Evolutionary conservation across 2,888 invertebrate genomes (phyloP), one percentile per base, ranked within the genome.

Genomic region (Copidosoma aretas): DNA sequence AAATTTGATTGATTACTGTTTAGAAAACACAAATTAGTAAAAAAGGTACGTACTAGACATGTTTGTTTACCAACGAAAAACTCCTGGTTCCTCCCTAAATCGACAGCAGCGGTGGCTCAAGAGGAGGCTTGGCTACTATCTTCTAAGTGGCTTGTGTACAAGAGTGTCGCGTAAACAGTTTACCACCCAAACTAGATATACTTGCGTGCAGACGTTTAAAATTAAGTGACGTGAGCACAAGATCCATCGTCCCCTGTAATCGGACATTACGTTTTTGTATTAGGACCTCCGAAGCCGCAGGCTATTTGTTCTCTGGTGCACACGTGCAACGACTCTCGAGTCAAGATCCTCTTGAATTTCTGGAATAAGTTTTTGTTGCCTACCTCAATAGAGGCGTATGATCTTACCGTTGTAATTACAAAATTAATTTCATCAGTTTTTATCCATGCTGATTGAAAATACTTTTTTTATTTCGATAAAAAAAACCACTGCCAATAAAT

Each of bases 181-280:
- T 15, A 17, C 43, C 43, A 46, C 12, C 43, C 43, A 5, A 32
- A 32, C 32, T 32, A 32, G 32, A 8, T 32, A 17, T 17, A 17
- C 43, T 46, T 14, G 15, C 17, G 43, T 46, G 43, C 43, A 46
- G 12, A 46, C 43, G 43, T 17, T 46, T 17, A 12, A 17, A 17
- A 46, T 46, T 46, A 46, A 46, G 4, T 46, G 43, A 46, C 12
- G 43, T 17, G 43, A 32, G 15, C 17, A 46, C 43, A 3, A 17
- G 15, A 17, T 17, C 2, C 12, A 14, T 46, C 43, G 43, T 21
- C 24, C 14, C 54, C 71, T 77, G 78, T 78, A 77, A 77, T 77
- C 72, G 73, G 61, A 63, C 77, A 75, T 78, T 78, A 8, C 32
- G 3, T 77, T 76, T 12, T 15, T 75, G 73, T 78, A 75, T 78